Evolutionary conservation across 2,888 invertebrate genomes (phyloP).

Genomic region (Biston betularia): DNA sequence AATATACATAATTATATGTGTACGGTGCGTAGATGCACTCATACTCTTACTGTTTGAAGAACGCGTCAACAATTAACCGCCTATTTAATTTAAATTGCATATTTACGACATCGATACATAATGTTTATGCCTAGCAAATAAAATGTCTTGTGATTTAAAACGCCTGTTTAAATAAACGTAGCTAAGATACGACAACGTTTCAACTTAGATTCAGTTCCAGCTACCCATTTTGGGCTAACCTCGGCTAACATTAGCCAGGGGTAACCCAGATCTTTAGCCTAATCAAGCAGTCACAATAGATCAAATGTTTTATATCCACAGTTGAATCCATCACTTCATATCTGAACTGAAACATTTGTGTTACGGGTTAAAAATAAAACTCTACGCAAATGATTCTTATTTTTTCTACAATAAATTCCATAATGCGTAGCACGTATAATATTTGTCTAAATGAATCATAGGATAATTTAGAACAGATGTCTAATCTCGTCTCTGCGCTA

Average conservation of each 20-base stretch:
- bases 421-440: not conserved
- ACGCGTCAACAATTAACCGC: too few species aligned
- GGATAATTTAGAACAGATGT: constrained; percentile 16
- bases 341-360: not conserved
- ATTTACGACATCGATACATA: too few species aligned
- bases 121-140: too few species aligned
- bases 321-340: not conserved
- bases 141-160: not conserved
- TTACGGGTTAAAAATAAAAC: constrained; percentile 6
- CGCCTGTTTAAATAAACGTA: constrained; percentile 19
- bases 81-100: too few species aligned
- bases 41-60: too few species aligned
- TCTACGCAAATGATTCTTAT: not conserved
- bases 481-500: constrained; percentile 8
- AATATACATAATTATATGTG: too few species aligned
- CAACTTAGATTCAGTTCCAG: too few species aligned
- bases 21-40: too few species aligned
- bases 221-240: too few species aligned
- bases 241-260: too few species aligned
- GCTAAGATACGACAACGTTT: not conserved
- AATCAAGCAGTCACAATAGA: not conserved
- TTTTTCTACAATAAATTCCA: constrained; percentile 4
- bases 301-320: not conserved
- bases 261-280: not conserved
- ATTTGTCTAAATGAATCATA: constrained; percentile 6